Percentiles rank a stretch among this genome's conserved stretches.
Evolutionary conservation across 2,888 invertebrate species (phyloP).

Genomic region (Erebia ligea): DNA sequence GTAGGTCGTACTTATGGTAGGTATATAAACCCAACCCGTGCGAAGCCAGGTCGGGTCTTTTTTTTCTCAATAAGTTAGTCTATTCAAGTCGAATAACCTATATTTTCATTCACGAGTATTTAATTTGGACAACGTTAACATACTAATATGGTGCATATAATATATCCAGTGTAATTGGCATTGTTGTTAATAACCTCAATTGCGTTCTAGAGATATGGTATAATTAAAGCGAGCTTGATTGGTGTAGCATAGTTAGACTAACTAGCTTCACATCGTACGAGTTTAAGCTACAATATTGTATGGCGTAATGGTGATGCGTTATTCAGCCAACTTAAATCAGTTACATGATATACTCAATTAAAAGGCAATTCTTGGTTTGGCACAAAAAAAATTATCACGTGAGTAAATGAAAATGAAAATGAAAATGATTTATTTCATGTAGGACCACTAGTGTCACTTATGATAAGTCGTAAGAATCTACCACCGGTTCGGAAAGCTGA

Average conservation of each 20-base stretch:
- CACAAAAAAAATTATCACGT: too few relatives aligned
- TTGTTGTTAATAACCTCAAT: background rate
- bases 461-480: too few relatives aligned
- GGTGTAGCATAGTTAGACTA: constrained; percentile 9
- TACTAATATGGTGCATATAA: background rate
- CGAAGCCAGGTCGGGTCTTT: too few relatives aligned
- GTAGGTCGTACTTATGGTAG: too few relatives aligned
- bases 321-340: background rate
- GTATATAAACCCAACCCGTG: too few relatives aligned
- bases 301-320: too few relatives aligned
- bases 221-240: constrained; percentile 23
- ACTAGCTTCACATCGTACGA: background rate
- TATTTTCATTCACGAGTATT: background rate
- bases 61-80: too few relatives aligned
- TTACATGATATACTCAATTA: background rate
- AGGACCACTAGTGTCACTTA: too few relatives aligned
- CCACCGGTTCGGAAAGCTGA: too few relatives aligned
- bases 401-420: too few relatives aligned
- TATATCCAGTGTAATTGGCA: background rate
- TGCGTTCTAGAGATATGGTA: constrained; percentile 8
- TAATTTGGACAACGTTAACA: background rate
- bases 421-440: too few relatives aligned
- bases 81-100: too few relatives aligned
- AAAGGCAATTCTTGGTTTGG: background rate
- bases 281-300: background rate